A percentile compares a stretch with the other conserved stretches of the same genome.
These are phyloP conservation scores for Ictalurus punctatus DNA, from an alignment of 2,113 vertebrate species.

Conservation along the genomic window DNA sequence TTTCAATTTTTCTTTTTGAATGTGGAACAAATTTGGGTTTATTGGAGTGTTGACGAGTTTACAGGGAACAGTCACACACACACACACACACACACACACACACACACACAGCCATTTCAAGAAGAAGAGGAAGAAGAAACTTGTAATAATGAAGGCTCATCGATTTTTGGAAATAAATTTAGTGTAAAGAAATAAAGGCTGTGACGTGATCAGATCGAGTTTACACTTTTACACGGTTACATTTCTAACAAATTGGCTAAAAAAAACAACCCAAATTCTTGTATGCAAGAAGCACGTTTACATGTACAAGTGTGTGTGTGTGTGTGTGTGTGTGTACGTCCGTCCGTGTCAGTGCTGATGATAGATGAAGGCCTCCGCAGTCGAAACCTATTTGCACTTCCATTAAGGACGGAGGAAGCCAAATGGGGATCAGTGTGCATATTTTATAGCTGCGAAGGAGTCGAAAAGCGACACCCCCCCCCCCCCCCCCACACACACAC, in stretches of 20 bases:
- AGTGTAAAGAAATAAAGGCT: background rate
- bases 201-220: background rate
- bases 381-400: slow-evolving; percentile 82
- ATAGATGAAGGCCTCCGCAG: slow-evolving; percentile 78
- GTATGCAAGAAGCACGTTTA: background rate
- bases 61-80: background rate
- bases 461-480: slow-evolving; percentile 12
- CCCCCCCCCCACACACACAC: background rate
- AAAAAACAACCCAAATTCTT: background rate
- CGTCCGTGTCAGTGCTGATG: slow-evolving; percentile 69
- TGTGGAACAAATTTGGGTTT: background rate
- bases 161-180: background rate
- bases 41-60: background rate
- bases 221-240: background rate
- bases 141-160: background rate
- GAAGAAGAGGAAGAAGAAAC: background rate
- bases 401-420: slow-evolving; percentile 74
- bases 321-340: slow-evolving; percentile 22
- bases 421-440: slow-evolving; percentile 78
- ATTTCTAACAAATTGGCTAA: background rate
- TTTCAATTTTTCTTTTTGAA: background rate
- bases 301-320: background rate
- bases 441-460: slow-evolving; percentile 77
- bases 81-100: slow-evolving; percentile 5
- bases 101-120: background rate